Percentiles rank a stretch among this genome's conserved stretches.
These are phyloP conservation scores for Phytoseiulus persimilis DNA, from an alignment of 2,888 invertebrate genomes.

Conservation along the genomic window DNA sequence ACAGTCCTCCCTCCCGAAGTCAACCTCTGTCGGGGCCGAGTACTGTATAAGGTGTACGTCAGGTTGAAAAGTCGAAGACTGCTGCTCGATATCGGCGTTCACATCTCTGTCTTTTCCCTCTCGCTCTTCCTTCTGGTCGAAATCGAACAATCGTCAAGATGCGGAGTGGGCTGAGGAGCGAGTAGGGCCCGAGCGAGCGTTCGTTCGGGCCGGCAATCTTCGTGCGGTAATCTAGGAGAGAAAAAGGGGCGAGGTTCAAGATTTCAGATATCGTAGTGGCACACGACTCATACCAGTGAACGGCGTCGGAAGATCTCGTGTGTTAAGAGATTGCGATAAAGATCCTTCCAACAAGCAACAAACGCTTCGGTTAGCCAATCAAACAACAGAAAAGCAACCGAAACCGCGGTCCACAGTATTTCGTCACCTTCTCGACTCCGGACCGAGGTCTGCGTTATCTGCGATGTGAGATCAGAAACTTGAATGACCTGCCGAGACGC, in stretches of 20 bases:
- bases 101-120: background rate
- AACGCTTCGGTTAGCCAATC: background rate
- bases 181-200: background rate
- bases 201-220: background rate
- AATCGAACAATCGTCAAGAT: background rate
- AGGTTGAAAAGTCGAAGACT: background rate
- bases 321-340: background rate
- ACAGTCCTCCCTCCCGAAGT: too few relatives aligned
- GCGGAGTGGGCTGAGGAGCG: background rate
- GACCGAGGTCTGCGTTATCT: background rate
- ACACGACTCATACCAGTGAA: background rate
- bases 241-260: background rate
- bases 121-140: background rate
- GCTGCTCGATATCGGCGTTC: background rate
- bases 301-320: background rate
- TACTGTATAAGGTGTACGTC: background rate
- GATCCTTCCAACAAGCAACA: background rate
- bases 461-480: background rate
- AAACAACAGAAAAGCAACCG: background rate
- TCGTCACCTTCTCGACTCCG: background rate
- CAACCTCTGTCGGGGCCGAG: background rate
- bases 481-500: background rate
- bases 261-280: background rate
- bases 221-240: background rate
- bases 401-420: background rate